These are phyloP conservation scores for Apamea sordens DNA, from an alignment of 2,888 invertebrate species.

Conservation along the genomic window DNA sequence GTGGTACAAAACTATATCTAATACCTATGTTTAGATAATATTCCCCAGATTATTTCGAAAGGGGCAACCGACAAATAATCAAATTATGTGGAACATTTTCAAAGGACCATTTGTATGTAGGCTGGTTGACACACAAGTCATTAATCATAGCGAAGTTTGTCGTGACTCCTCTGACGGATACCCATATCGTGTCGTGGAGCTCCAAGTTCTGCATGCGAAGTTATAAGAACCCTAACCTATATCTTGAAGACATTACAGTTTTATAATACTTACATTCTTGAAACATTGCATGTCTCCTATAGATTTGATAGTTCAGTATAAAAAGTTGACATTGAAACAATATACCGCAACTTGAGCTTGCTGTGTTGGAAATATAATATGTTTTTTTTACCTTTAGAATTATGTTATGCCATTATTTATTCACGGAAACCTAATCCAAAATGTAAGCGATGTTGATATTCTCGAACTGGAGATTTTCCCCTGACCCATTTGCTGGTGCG, in stretches of 20 bases:
- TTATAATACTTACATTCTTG: slow-evolving; percentile 12
- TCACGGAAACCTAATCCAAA: slow-evolving; percentile 1
- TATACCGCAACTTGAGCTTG: slow-evolving; percentile 24
- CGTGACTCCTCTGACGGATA: slow-evolving; percentile 32
- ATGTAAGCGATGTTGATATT: not conserved
- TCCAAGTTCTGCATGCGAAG: slow-evolving; percentile 41
- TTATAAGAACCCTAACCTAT: slow-evolving; percentile 40
- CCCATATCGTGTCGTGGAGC: slow-evolving; percentile 26
- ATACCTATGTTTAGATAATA: slow-evolving; percentile 14
- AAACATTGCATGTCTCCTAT: slow-evolving; percentile 29
- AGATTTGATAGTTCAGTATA: slow-evolving; percentile 27
- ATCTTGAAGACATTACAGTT: slow-evolving; percentile 24
- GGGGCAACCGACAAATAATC: slow-evolving; percentile 11
- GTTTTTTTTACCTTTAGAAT: not conserved
- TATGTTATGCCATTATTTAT: slow-evolving; percentile 2
- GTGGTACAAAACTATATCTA: slow-evolving; percentile 23
- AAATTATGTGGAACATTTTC: slow-evolving; percentile 31
- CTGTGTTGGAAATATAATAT: slow-evolving; percentile 18
- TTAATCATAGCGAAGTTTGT: slow-evolving; percentile 51
- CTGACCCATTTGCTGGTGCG: not conserved
- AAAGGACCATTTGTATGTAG: slow-evolving; percentile 45
- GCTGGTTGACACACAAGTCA: slow-evolving; percentile 39
- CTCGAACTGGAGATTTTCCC: not conserved
- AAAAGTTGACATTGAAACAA: slow-evolving; percentile 44
- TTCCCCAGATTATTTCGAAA: slow-evolving; percentile 11